Conservation (phyloP, 2,888 invertebrate genomes). For the Chelonus formosanus region DNA sequence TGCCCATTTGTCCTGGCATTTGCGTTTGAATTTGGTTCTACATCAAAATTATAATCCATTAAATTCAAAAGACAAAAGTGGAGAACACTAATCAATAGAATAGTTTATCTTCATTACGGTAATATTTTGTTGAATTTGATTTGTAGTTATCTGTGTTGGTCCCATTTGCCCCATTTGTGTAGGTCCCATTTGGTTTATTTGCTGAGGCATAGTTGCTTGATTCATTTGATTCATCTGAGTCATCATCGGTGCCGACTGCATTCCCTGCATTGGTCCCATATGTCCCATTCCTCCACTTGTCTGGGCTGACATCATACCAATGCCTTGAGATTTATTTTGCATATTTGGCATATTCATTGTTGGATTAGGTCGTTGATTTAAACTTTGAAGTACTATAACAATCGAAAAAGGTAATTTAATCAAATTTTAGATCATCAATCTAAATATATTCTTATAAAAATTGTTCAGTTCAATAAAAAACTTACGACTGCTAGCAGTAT, state of each 20-base stretch:
- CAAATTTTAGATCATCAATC: too few species aligned
- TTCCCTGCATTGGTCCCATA: constrained; percentile 68
- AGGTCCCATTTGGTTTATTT: constrained; percentile 60
- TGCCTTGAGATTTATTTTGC: constrained; percentile 69
- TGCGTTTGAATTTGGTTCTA: constrained; percentile 61
- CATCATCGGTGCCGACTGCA: constrained; percentile 66
- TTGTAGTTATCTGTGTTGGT: constrained; percentile 53
- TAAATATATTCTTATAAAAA: too few species aligned
- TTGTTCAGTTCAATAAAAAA: constrained; percentile 12
- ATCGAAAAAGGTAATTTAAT: not conserved
- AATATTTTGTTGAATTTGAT: constrained; percentile 60
- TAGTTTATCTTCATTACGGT: constrained; percentile 41
- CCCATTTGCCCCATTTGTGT: constrained; percentile 55
- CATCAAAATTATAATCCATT: not conserved
- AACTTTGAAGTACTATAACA: constrained; percentile 73
- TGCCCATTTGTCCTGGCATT: constrained; percentile 59
- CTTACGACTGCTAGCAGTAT: constrained; percentile 62
- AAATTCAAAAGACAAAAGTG: not conserved
- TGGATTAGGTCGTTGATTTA: constrained; percentile 74
- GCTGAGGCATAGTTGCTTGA: constrained; percentile 59
- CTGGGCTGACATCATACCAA: constrained; percentile 65
- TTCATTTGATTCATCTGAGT: constrained; percentile 64
- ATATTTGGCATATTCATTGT: constrained; percentile 70
- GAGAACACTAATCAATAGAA: too few species aligned
- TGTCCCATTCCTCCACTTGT: constrained; percentile 63